Evolutionary conservation across 1,140 invertebrate species (phyloP), one percentile per base, ranked within the genome.

Genomic region (Aphelenchoides avenae): DNA sequence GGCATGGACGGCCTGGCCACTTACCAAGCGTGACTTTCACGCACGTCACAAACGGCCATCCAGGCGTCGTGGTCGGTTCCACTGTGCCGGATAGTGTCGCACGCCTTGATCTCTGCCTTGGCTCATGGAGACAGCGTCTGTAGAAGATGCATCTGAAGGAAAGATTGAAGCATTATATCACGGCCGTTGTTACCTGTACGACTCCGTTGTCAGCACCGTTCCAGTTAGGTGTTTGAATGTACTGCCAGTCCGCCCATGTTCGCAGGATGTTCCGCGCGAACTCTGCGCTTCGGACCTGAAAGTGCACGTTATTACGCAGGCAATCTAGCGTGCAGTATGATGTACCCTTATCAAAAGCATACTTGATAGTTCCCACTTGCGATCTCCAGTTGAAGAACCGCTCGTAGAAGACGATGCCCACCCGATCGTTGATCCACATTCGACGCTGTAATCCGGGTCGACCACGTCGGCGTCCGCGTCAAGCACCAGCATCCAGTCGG

Each of bases 321-420:
- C n/a, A n/a, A n/a, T n/a, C n/a, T n/a, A n/a, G n/a, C 11, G 42
- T 51, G 1, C 47, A 51, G 31, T 18, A n/a, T n/a, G n/a, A 15
- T 36, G 3, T 51, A 22, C 15, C 51, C n/a, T n/a, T n/a, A n/a
- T n/a, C n/a, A n/a, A n/a, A n/a, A n/a, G 36, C 29, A 47, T 18
- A 60, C 69, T 41, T 73, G 54, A 57, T 71, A 71, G 44, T 71
- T 71, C 11, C 69, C 69, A 22, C 48, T 37, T 18, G 65, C 64
- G 42, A 71, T 72, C 57, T 71, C 69, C 71, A 73, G 37, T 71
- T 71, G 41, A 71, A 74, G 42, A 74, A 74, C n/a, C 69, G 56
- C 43, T 71, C 69, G 37, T 71, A 71, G 44, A 71, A 71, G 4
- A 71, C 47, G 9, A 71, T 13, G 42, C 71, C 68, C 26, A 67